Base-by-base conservation (phyloP, 2,797 vertebrate species). In the Ctenopoma multispine region DNA sequence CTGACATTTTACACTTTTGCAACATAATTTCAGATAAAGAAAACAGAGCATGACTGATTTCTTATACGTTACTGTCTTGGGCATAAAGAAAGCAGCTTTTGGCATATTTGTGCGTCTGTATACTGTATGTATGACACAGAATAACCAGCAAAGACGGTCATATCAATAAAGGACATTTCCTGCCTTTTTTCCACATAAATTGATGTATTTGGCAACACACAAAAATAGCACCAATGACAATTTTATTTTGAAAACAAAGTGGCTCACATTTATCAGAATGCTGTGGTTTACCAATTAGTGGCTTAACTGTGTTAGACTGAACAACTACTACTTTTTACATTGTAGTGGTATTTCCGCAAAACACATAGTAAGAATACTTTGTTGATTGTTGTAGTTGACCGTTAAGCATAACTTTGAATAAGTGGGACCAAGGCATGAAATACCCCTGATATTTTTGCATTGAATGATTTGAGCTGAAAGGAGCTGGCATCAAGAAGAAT, bases 401-500 rank as follows among this genome's bases (percentile, higher is more conserved):
- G 31, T 69, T 55, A 51, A 43, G 23, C 11, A 23, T 54, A 13
- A 3, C 60, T 76, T 48, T 70, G 40, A 63, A 54, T 60, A 60
- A 44, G 82, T 81, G 76, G 77, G 40, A 67, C 34, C 75, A 87
- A 89, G 89, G 81, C 87, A 92, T 78, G 87, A 90, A 90, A 87
- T 82, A 80, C 72, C 87, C 73, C 59, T 74, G 81, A 90, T 82
- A 90, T 84, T 79, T n/a, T 86, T 63, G 83, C 78, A 76, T 55
- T 81, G 58, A 86, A 85, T 84, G 83, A 92, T 92, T 89, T 89
- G 81, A 82, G 88, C 86, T 90, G 84, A 89, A 86, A 90, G 74
- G 64, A 84, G 77, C 81, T 85, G 85, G 78, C 83, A 80, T 83
- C 84, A 86, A 60, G 69, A 82, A 80, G 71, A 88, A 77, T 17